Conservation (phyloP, 2,888 invertebrate species). For the Oscheius sp. region DNA sequence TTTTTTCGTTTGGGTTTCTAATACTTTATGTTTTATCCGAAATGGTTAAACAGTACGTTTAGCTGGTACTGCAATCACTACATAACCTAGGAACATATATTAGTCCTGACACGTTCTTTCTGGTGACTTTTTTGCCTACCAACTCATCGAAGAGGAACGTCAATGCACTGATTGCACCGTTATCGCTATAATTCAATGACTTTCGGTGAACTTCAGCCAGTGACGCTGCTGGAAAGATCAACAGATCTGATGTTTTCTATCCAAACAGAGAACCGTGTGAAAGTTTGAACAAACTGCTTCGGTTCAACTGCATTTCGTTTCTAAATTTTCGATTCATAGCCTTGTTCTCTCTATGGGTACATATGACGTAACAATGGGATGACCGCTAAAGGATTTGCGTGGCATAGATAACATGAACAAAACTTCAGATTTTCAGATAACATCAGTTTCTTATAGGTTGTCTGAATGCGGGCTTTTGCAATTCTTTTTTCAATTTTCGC, state of each 20-base stretch:
- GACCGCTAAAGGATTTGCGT: not conserved
- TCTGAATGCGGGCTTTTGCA: not conserved
- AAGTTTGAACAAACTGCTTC: not conserved
- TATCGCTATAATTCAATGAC: not conserved
- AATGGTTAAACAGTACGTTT: too few species aligned
- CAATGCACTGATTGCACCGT: too few species aligned
- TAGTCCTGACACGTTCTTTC: too few species aligned
- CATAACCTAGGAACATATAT: too few species aligned
- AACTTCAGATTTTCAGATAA: not conserved
- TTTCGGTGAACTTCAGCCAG: conserved; percentile 1
- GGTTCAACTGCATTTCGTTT: not conserved
- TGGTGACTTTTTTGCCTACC: too few species aligned
- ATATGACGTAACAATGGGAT: not conserved
- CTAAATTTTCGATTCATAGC: not conserved
- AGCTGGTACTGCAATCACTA: too few species aligned
- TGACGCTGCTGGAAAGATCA: not conserved
- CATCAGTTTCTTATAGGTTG: not conserved
- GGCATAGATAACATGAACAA: conserved; percentile 9
- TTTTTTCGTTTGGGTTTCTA: too few species aligned
- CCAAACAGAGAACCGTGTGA: conserved; percentile 2
- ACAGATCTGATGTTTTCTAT: conserved; percentile 1
- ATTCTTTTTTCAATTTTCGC: conserved; percentile 2
- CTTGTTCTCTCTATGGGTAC: not conserved
- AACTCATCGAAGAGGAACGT: too few species aligned
- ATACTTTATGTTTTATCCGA: too few species aligned